Percentiles rank a stretch among this genome's conserved stretches.
These are phyloP conservation scores for Tetragnatha versicolor DNA, from an alignment of 1,140 invertebrate genomes.

Conservation along the genomic window DNA sequence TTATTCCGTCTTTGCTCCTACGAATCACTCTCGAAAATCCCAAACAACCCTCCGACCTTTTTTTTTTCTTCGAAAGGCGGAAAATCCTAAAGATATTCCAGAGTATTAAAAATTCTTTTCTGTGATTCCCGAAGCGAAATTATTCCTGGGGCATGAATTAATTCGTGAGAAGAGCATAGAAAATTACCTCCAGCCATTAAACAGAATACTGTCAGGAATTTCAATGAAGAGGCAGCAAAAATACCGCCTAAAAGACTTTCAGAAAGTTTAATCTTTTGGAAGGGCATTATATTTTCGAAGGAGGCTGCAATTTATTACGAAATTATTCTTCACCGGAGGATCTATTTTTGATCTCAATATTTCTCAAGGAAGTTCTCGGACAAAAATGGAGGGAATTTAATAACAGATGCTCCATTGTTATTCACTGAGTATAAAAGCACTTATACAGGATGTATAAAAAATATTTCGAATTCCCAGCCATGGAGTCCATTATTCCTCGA, in stretches of 20 bases:
- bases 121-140: background rate
- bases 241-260: background rate
- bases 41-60: too few species aligned
- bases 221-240: background rate
- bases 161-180: background rate
- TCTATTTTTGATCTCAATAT: background rate
- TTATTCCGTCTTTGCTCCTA: too few species aligned
- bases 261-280: background rate
- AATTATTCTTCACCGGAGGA: constrained; percentile 1
- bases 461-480: background rate
- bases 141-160: background rate
- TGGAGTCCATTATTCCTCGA: background rate
- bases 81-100: too few species aligned
- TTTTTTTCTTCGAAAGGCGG: too few species aligned
- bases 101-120: too few species aligned
- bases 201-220: background rate
- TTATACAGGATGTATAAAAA: background rate
- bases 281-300: background rate
- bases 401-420: constrained; percentile 7
- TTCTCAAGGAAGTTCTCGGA: background rate
- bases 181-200: constrained; percentile 8
- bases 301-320: background rate
- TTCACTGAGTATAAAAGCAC: background rate
- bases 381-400: constrained; percentile 2
- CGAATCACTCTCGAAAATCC: too few species aligned